Conservation (phyloP, 64 coral and sea anemone species). For the Actinia equina region DNA sequence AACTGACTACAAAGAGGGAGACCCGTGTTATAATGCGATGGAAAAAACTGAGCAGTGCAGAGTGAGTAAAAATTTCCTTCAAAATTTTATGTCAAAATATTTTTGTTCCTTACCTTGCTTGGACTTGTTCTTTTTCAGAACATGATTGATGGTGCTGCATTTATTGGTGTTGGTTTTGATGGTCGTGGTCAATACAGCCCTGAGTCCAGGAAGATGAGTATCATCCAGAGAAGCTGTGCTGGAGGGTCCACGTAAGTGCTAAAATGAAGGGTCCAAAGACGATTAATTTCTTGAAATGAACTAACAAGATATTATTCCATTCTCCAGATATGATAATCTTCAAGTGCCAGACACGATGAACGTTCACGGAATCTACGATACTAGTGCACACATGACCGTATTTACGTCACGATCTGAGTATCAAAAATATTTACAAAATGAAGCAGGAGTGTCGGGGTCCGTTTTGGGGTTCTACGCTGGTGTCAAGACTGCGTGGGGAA, state of each 20-base stretch:
- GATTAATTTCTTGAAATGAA: no score
- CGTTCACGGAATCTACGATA: constrained; percentile 45
- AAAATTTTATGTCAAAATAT: no score
- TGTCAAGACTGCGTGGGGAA: constrained; percentile 27
- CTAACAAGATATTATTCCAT: neutral
- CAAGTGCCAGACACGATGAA: constrained; percentile 51
- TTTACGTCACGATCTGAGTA: constrained; percentile 33
- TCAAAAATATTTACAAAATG: constrained; percentile 16
- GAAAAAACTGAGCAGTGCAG: neutral
- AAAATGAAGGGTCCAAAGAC: no score
- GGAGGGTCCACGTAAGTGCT: constrained; percentile 10
- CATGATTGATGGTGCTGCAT: constrained; percentile 54
- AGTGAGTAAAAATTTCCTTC: constrained; percentile 1
- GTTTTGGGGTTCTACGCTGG: constrained; percentile 40
- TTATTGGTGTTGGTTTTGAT: constrained; percentile 50
- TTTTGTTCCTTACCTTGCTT: no score
- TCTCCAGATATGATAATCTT: constrained; percentile 27
- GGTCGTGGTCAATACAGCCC: constrained; percentile 43
- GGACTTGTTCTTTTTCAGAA: neutral
- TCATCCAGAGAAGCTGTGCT: constrained; percentile 36
- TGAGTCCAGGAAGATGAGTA: constrained; percentile 52
- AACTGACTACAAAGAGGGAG: constrained; percentile 10
- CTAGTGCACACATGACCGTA: constrained; percentile 19
- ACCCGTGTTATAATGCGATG: constrained; percentile 44
- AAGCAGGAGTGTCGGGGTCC: constrained; percentile 38